These are phyloP conservation scores for Andricus curvator DNA, from an alignment of 2,888 invertebrate species.

Conservation along the genomic window DNA sequence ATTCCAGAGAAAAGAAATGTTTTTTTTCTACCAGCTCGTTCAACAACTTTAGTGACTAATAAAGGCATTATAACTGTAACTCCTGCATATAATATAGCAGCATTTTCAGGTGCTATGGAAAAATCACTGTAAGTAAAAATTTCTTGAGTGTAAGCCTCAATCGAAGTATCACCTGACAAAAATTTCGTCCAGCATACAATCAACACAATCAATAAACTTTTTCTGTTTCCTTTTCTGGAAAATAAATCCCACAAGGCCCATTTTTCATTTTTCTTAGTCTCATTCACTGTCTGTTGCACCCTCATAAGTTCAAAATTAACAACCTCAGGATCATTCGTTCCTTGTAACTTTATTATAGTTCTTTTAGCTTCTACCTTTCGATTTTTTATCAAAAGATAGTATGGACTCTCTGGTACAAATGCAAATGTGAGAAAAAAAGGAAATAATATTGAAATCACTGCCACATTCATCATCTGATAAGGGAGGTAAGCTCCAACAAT, in stretches of 20 bases:
- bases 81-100: constrained; percentile 81
- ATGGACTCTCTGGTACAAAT: constrained; percentile 85
- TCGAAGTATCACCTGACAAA: constrained; percentile 82
- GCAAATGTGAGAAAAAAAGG: constrained; percentile 81
- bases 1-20: constrained; percentile 82
- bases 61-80: constrained; percentile 79
- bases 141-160: constrained; percentile 82
- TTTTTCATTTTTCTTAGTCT: constrained; percentile 63
- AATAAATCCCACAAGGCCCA: constrained; percentile 75
- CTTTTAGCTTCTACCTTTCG: constrained; percentile 77
- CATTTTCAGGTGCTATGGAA: constrained; percentile 79
- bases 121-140: constrained; percentile 82
- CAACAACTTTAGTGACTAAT: constrained; percentile 76
- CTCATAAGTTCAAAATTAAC: constrained; percentile 81
- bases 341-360: constrained; percentile 81
- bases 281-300: constrained; percentile 80
- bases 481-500: constrained; percentile 77
- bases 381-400: constrained; percentile 68
- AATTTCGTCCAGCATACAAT: constrained; percentile 83
- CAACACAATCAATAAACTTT: constrained; percentile 81
- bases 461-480: constrained; percentile 80
- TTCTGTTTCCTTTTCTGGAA: constrained; percentile 79
- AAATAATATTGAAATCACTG: constrained; percentile 80
- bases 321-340: constrained; percentile 76
- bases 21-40: constrained; percentile 82